Evolutionary conservation across 2,888 invertebrate species (phyloP).

Genomic region (Andrena trimmerana): DNA sequence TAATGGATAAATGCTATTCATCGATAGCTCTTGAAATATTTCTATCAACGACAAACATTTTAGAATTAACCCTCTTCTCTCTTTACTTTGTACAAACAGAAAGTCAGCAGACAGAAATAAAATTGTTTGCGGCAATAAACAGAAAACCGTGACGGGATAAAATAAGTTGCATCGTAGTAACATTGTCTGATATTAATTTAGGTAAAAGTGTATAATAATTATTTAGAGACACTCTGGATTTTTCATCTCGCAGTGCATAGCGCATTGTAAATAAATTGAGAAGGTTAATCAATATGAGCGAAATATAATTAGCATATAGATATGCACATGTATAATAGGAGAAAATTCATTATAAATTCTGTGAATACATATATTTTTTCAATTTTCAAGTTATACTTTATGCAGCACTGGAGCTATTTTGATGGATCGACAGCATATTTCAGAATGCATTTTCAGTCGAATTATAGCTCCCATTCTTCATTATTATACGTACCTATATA

Average conservation of each 20-base stretch:
- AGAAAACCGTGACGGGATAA: no score
- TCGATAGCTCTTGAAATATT: background rate
- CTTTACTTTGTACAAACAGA: background rate
- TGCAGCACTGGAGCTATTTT: background rate
- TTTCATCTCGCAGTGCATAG: no score
- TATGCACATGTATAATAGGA: no score
- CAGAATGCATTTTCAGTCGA: conserved; percentile 51
- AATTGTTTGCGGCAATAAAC: background rate
- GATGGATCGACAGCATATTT: background rate
- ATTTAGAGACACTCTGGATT: no score
- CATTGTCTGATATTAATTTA: background rate
- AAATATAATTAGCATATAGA: no score
- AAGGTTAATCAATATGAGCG: no score
- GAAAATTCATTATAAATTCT: background rate
- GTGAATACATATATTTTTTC: background rate
- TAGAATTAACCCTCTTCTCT: background rate
- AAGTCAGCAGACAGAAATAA: background rate
- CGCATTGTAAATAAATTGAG: no score
- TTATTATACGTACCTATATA: background rate
- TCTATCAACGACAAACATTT: background rate
- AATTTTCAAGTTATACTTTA: background rate
- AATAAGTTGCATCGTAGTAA: no score
- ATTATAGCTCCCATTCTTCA: conserved; percentile 28
- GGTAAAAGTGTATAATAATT: background rate
- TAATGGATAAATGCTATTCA: conserved; percentile 20